These are phyloP conservation scores for Trichonephila clavata DNA, from an alignment of 1,140 invertebrate genomes.

Conservation along the genomic window DNA sequence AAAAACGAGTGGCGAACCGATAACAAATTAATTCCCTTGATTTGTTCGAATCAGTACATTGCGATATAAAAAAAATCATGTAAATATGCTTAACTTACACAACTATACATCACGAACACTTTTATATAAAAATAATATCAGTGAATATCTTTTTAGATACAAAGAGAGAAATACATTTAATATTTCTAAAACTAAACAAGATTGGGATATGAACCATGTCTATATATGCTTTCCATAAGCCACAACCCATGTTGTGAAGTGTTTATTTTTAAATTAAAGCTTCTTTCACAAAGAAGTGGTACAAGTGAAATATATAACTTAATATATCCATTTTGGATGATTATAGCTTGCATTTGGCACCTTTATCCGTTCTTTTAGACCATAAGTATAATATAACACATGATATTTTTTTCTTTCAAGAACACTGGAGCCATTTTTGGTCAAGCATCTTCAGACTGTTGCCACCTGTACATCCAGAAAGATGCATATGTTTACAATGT, in stretches of 20 bases:
- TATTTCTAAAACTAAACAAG: too few species aligned
- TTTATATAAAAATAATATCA: not conserved
- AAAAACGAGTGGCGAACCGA: too few species aligned
- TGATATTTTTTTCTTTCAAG: not conserved
- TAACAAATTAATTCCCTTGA: too few species aligned
- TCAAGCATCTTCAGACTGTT: not conserved
- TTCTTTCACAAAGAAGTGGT: not conserved
- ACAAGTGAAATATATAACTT: not conserved
- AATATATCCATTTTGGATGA: too few species aligned
- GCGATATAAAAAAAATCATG: too few species aligned
- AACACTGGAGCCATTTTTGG: not conserved
- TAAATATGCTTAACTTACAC: too few species aligned
- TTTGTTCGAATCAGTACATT: too few species aligned
- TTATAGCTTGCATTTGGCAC: slow-evolving; percentile 14
- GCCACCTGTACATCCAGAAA: not conserved
- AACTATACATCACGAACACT: too few species aligned
- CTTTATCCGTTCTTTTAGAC: not conserved
- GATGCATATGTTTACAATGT: not conserved
- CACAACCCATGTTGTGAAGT: not conserved
- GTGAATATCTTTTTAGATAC: too few species aligned
- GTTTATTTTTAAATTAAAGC: not conserved
- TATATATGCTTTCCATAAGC: not conserved
- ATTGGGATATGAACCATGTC: not conserved
- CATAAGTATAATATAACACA: not conserved
- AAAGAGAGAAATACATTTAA: too few species aligned